Conservation (phyloP, 2,888 invertebrate species). For the Papilio gigon region DNA sequence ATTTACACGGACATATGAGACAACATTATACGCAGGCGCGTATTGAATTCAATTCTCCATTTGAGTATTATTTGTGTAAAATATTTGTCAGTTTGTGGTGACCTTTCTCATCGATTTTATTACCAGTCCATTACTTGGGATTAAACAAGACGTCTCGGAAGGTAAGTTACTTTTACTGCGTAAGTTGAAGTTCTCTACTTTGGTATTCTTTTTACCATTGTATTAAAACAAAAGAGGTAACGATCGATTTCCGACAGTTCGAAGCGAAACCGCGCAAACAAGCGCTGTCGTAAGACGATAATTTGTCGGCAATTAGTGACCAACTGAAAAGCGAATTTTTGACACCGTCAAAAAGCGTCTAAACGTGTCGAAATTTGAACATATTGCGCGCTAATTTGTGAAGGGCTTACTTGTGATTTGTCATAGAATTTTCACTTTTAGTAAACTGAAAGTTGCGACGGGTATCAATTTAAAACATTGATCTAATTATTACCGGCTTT, state of each 20-base stretch:
- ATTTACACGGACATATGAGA: background rate
- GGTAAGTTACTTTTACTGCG: background rate
- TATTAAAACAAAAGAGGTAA: background rate
- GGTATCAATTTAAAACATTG: no score
- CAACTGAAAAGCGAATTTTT: slow-evolving; percentile 55
- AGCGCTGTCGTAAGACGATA: slow-evolving; percentile 52
- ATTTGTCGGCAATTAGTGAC: slow-evolving; percentile 63
- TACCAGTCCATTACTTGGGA: background rate
- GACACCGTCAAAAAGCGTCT: slow-evolving; percentile 51
- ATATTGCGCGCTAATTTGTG: slow-evolving; percentile 48
- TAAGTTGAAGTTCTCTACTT: background rate
- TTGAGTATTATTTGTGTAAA: background rate
- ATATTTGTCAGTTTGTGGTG: slow-evolving; percentile 2
- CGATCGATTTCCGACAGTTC: slow-evolving; percentile 46
- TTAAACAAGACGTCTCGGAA: background rate
- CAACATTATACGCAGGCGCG: background rate
- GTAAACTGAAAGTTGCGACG: background rate
- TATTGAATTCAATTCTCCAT: background rate
- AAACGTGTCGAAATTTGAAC: slow-evolving; percentile 45
- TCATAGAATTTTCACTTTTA: background rate
- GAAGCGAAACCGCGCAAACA: slow-evolving; percentile 44
- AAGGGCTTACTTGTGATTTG: slow-evolving; percentile 10
- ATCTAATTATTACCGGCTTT: no score
- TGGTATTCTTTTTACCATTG: background rate
- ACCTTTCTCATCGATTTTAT: slow-evolving; percentile 8